Percentiles rank a stretch among this genome's conserved stretches.
Conservation (phyloP, 1,140 invertebrate genomes). For the Drosophila ambigua region DNA sequence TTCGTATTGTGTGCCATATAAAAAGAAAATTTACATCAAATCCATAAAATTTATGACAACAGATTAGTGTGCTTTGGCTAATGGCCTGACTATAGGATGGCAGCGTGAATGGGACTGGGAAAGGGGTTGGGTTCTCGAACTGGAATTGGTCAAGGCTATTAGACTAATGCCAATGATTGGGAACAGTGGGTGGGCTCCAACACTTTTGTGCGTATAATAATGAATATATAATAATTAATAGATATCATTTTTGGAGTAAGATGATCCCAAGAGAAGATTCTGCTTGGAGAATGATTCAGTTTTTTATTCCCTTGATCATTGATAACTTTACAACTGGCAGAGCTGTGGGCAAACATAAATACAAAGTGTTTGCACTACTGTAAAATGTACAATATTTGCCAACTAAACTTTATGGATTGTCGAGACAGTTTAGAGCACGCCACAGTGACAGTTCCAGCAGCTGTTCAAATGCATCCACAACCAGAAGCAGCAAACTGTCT, state of each 20-base stretch:
- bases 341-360: no score
- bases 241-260: no score
- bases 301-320: no score
- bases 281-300: no score
- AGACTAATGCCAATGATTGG: constrained; percentile 13
- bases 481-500: neutral
- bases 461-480: constrained; percentile 1
- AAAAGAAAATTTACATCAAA: constrained; percentile 39
- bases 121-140: constrained; percentile 4
- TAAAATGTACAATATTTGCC: no score
- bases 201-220: no score
- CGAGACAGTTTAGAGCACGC: no score
- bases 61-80: constrained; percentile 55
- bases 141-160: constrained; percentile 24
- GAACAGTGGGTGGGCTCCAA: constrained; percentile 8
- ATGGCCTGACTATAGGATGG: constrained; percentile 19
- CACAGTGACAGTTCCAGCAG: neutral
- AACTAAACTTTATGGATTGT: no score
- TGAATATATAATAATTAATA: no score
- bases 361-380: no score
- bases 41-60: constrained; percentile 66
- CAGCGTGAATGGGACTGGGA: constrained; percentile 1
- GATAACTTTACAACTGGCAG: no score
- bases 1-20: constrained; percentile 7
- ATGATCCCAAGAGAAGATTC: no score